Evolutionary conservation across 2,888 invertebrate species (phyloP), one percentile per base, ranked within the genome.

Genomic region (Schrankia costaestrigalis): DNA sequence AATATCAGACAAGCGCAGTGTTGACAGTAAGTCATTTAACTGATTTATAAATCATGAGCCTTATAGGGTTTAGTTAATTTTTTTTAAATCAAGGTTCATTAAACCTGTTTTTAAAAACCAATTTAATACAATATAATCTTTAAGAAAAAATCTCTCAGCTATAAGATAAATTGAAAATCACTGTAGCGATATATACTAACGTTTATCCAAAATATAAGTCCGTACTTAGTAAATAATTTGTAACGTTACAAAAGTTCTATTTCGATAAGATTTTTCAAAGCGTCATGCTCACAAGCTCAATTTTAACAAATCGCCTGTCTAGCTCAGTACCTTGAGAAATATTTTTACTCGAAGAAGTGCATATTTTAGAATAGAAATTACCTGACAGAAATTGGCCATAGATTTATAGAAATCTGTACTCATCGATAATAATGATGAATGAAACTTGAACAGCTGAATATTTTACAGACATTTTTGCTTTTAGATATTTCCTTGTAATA

Each of bases 191-290:
- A n/a, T n/a, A n/a, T n/a, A n/a, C n/a, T n/a, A n/a, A n/a, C n/a
- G n/a, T n/a, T n/a, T n/a, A n/a, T n/a, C n/a, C 17, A 6, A 15
- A 6, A 15, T 15, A 15, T 6, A 15, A 15, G 17, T 15, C 6
- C 17, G 6, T 15, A 15, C 17, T 4, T 15, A 3, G 17, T 4
- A 3, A 15, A 3, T 6, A 15, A 15, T 6, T 12, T 8, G 3
- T 11, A 14, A 13, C 2, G 7, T 11, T 9, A 21, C 5, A 32
- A 9, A 1, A 12, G 22, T 22, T 5, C 22, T 19, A 11, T 8
- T 26, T 33, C 14, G 19, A 38, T 27, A 35, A 26, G 27, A 32
- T 4, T 37, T 37, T 51, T 26, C 38, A 25, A 33, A 15, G 21
- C 25, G 27, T 22, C 23, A 26, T 29, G 21, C 26, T 24, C 25